phyloP scores from a whole-genome alignment of 2,888 invertebrate species.

The Thecophora atra region DNA sequence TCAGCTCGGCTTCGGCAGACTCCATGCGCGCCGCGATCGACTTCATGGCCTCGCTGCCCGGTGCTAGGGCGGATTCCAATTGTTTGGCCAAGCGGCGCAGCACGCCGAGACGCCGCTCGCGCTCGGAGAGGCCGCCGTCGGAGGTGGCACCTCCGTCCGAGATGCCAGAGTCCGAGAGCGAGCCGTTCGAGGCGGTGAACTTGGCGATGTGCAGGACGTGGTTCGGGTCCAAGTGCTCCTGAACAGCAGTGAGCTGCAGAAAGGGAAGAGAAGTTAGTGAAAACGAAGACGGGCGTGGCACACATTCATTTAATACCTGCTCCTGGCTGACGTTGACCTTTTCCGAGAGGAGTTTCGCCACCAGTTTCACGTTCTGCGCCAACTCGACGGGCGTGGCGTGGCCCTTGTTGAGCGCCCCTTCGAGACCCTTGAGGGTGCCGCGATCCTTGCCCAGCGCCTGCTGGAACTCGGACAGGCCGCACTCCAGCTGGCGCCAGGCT shows the following conservation, averaged over 20 bases:
- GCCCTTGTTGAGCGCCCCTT: slow-evolving; percentile 64
- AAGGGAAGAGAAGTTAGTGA: neutral
- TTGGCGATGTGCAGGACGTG: slow-evolving; percentile 63
- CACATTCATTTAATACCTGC: slow-evolving; percentile 53
- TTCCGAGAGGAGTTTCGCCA: slow-evolving; percentile 65
- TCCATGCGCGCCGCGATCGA: slow-evolving; percentile 74
- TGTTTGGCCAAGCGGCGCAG: slow-evolving; percentile 75
- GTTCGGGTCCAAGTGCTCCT: slow-evolving; percentile 62
- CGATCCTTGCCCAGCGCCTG: slow-evolving; percentile 78
- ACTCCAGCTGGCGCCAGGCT: slow-evolving; percentile 81
- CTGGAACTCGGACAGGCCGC: slow-evolving; percentile 79
- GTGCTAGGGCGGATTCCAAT: slow-evolving; percentile 73
- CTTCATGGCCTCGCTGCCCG: slow-evolving; percentile 73
- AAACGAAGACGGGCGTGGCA: neutral
- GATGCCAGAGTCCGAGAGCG: slow-evolving; percentile 78
- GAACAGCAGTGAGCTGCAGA: slow-evolving; percentile 57
- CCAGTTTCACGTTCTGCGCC: slow-evolving; percentile 65
- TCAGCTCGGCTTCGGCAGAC: slow-evolving; percentile 74
- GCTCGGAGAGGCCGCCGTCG: slow-evolving; percentile 73
- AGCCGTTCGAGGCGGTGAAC: slow-evolving; percentile 68
- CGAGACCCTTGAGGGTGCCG: slow-evolving; percentile 64
- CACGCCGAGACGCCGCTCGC: slow-evolving; percentile 74
- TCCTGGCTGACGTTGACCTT: slow-evolving; percentile 65
- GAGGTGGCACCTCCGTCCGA: slow-evolving; percentile 80
- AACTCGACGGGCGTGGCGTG: slow-evolving; percentile 62